Percentiles rank a stretch among this genome's conserved stretches.
Conservation (phyloP, 2,888 invertebrate genomes). For the Xestia sexstrigata region DNA sequence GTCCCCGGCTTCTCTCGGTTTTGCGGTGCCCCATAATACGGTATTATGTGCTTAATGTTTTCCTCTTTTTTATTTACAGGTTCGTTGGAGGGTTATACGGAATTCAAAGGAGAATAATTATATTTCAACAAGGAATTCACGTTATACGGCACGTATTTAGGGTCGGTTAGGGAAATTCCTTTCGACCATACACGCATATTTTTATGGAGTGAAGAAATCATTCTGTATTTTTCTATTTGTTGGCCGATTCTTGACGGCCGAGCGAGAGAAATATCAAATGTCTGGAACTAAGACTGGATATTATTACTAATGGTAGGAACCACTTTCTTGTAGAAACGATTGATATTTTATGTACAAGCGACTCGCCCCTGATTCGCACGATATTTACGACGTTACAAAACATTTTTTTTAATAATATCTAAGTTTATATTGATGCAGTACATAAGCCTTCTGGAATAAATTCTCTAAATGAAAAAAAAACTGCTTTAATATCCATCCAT, state of each 20-base stretch:
- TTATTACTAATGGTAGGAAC: conserved; percentile 9
- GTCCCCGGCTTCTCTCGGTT: conserved; percentile 13
- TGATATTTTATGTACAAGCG: not conserved
- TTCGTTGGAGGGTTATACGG: conserved; percentile 29
- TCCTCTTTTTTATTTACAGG: conserved; percentile 39
- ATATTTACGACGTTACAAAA: not conserved
- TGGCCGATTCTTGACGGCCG: not conserved
- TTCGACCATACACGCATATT: not conserved
- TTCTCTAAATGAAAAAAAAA: not conserved
- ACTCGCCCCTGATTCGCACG: not conserved
- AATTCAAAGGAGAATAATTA: conserved; percentile 44
- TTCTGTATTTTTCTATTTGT: not conserved
- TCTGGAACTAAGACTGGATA: conserved; percentile 1
- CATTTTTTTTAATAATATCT: not conserved
- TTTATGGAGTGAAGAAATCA: not conserved
- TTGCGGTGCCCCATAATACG: conserved; percentile 17
- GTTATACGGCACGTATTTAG: not conserved
- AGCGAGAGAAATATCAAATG: conserved; percentile 15
- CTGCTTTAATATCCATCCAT: not conserved
- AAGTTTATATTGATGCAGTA: not conserved
- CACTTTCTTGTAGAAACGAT: not conserved
- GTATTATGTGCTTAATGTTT: conserved; percentile 38
- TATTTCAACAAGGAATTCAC: conserved; percentile 40
- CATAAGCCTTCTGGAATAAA: not conserved
- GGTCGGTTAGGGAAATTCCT: conserved; percentile 21